phyloP scores from a whole-genome alignment of 1,140 invertebrate species.

The Oedothorax gibbosus region DNA sequence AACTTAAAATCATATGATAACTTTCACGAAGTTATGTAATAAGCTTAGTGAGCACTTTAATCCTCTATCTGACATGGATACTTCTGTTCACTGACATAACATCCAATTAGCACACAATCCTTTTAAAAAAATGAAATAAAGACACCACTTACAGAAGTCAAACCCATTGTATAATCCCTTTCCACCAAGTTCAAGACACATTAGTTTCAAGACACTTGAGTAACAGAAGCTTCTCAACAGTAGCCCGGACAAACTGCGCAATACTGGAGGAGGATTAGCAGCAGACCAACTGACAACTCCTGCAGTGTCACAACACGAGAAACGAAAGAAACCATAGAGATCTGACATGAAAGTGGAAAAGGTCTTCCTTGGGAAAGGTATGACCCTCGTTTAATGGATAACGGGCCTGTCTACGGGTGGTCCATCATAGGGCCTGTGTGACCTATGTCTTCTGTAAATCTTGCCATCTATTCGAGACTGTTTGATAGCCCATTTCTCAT shows the following conservation, averaged over 20 bases:
- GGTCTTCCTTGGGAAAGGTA: constrained; percentile 22
- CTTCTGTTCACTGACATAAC: no score
- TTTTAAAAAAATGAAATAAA: no score
- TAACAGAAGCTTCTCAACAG: background rate
- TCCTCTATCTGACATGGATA: no score
- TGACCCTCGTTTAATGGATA: constrained; percentile 26
- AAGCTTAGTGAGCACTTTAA: no score
- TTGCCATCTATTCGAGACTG: constrained; percentile 29
- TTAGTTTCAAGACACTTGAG: background rate
- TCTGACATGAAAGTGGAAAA: background rate
- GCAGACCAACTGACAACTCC: constrained; percentile 43
- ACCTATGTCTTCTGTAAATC: constrained; percentile 31
- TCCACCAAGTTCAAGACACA: no score
- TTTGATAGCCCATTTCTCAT: constrained; percentile 46
- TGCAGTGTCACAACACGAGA: background rate
- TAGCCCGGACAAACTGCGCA: constrained; percentile 3
- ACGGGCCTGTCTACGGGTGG: constrained; percentile 46
- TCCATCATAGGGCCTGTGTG: constrained; percentile 1
- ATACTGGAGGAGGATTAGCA: constrained; percentile 12
- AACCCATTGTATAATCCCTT: no score
- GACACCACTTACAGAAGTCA: no score
- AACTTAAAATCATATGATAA: no score
- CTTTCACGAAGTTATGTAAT: no score
- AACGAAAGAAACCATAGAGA: background rate
- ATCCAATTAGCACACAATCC: no score